phyloP scores from a whole-genome alignment of 2,113 vertebrate species.

The Neopipo cinnamomea region DNA sequence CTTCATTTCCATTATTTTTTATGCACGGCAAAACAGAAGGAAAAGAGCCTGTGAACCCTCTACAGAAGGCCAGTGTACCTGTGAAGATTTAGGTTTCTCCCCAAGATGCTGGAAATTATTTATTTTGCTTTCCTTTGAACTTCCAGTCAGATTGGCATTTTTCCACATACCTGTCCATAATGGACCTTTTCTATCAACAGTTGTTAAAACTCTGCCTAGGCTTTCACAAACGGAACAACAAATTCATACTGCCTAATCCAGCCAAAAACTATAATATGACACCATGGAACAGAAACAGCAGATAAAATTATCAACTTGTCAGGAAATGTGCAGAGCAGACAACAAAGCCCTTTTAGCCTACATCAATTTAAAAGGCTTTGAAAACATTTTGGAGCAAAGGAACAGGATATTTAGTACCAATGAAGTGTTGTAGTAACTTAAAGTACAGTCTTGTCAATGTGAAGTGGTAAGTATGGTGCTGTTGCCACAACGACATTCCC shows the following conservation, averaged over 20 bases:
- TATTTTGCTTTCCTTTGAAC: neutral
- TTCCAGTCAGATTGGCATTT: neutral
- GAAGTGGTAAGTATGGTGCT: neutral
- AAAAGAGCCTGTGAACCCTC: neutral
- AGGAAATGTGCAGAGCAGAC: neutral
- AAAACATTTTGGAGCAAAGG: neutral
- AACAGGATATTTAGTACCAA: neutral
- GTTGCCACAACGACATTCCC: neutral
- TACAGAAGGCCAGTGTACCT: neutral
- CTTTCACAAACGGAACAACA: neutral
- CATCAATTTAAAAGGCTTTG: neutral
- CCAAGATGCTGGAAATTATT: neutral
- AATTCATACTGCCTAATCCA: neutral
- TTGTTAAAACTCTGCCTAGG: neutral
- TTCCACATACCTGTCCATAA: slow-evolving; percentile 5
- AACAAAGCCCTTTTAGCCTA: neutral
- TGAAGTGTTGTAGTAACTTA: neutral
- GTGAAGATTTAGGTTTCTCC: neutral
- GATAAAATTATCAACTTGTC: neutral
- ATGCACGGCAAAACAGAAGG: neutral
- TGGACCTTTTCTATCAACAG: neutral
- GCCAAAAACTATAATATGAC: neutral
- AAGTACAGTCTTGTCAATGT: neutral
- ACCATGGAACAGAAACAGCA: neutral
- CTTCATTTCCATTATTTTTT: neutral